Evolutionary conservation across 2,797 vertebrate species (phyloP).

Genomic region (Liasis olivaceus): DNA sequence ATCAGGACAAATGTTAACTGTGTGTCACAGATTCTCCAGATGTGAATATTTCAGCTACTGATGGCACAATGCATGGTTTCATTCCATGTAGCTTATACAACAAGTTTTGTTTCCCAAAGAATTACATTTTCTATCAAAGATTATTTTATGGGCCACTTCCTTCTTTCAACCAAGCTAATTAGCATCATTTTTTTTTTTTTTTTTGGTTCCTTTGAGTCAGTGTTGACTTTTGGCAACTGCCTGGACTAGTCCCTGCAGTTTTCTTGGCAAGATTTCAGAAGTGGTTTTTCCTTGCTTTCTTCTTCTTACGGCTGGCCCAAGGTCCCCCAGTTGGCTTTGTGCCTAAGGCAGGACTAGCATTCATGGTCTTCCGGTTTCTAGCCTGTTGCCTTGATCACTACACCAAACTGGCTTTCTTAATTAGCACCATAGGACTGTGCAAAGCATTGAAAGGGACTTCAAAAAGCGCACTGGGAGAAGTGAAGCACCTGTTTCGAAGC

Average conservation of each 20-base stretch:
- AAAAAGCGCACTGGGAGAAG: not conserved
- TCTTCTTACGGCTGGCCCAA: not conserved
- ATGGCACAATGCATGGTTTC: not conserved
- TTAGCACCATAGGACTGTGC: not conserved
- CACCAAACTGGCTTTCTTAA: not conserved
- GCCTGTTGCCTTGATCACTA: too few species aligned
- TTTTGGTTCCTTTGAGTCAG: not conserved
- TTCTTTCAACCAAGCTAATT: not conserved
- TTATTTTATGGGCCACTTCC: not conserved
- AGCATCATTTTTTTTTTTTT: not conserved
- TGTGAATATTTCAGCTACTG: not conserved
- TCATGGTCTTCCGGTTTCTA: too few species aligned
- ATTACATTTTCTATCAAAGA: not conserved
- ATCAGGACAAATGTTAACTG: not conserved
- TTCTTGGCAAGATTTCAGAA: not conserved
- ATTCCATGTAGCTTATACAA: not conserved
- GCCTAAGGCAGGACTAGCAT: not conserved
- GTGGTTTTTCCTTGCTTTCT: not conserved
- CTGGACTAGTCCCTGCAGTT: not conserved
- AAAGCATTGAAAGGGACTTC: not conserved
- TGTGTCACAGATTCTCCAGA: not conserved
- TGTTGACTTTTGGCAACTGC: not conserved
- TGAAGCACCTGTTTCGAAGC: not conserved
- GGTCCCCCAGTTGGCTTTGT: not conserved
- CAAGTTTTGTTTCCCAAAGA: not conserved